Evolutionary conservation across 2,113 vertebrate genomes (phyloP).

Genomic region (Gymnobelideus leadbeateri): DNA sequence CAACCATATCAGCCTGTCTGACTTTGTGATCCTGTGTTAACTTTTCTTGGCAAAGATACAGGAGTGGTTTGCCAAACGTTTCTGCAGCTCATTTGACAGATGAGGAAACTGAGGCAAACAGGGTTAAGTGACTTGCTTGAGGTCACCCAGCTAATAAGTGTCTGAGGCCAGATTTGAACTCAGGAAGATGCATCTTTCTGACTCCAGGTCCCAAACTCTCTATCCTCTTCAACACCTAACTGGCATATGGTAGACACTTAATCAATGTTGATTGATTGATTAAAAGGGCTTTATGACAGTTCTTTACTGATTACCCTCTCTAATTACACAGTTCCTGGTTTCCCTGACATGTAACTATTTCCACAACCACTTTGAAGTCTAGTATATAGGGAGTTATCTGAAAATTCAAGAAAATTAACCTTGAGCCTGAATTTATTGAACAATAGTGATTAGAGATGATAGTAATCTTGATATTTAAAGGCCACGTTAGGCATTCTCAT

Average conservation of each 20-base stretch:
- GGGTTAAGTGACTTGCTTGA: background rate
- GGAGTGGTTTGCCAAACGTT: too few relatives aligned
- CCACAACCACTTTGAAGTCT: background rate
- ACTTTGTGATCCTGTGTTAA: too few relatives aligned
- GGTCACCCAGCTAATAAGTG: background rate
- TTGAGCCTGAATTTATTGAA: constrained; percentile 8
- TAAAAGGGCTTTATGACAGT: background rate
- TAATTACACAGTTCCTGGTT: constrained; percentile 12
- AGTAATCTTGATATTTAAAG: background rate
- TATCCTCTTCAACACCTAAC: background rate
- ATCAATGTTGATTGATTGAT: constrained; percentile 6
- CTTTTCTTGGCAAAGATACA: too few relatives aligned
- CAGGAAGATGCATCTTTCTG: background rate
- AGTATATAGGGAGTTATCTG: background rate
- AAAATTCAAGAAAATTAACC: constrained; percentile 16
- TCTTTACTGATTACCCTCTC: background rate
- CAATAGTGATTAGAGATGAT: background rate
- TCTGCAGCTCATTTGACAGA: too few relatives aligned
- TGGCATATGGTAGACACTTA: background rate
- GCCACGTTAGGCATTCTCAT: background rate
- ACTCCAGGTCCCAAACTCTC: background rate
- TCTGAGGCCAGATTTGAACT: background rate
- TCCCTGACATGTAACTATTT: background rate
- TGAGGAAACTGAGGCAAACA: background rate
- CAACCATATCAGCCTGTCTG: too few relatives aligned